Conservation (phyloP, 2,888 invertebrate genomes). For the Opisthograptis luteolata region DNA sequence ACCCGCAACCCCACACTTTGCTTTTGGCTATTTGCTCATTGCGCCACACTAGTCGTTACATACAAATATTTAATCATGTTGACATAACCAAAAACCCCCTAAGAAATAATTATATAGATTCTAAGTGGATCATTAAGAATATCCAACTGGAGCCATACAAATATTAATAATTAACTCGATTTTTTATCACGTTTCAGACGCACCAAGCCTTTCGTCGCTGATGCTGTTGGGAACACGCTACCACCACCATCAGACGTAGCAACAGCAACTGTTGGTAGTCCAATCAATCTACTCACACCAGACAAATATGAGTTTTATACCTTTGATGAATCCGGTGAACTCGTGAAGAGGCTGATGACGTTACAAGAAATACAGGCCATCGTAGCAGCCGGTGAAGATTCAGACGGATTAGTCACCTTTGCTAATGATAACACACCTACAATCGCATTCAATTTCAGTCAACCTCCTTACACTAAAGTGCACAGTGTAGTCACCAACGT, state of each 20-base stretch:
- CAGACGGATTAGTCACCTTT: conserved; percentile 82
- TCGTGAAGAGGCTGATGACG: conserved; percentile 93
- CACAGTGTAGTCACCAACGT: conserved; percentile 93
- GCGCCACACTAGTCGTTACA: too few species aligned
- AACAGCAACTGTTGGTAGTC: conserved; percentile 88
- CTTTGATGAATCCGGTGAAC: conserved; percentile 92
- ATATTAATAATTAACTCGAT: neutral
- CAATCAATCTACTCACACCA: conserved; percentile 90
- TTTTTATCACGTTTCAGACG: conserved; percentile 59
- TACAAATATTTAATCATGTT: too few species aligned
- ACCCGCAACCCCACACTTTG: too few species aligned
- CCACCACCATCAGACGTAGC: conserved; percentile 85
- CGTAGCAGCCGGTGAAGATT: conserved; percentile 91
- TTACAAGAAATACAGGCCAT: conserved; percentile 93
- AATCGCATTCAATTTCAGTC: conserved; percentile 75
- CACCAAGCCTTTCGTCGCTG: conserved; percentile 85
- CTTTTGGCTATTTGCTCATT: too few species aligned
- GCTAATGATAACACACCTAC: conserved; percentile 78
- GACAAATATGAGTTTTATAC: conserved; percentile 95
- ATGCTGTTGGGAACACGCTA: conserved; percentile 87
- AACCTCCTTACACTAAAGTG: conserved; percentile 87
- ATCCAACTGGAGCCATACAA: neutral
- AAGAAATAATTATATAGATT: too few species aligned
- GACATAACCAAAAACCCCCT: too few species aligned
- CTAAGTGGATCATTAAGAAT: too few species aligned